A percentile compares a stretch with the other conserved stretches of the same genome.
Evolutionary conservation across 2,888 invertebrate genomes (phyloP).

Genomic region (Macropis europaea): DNA sequence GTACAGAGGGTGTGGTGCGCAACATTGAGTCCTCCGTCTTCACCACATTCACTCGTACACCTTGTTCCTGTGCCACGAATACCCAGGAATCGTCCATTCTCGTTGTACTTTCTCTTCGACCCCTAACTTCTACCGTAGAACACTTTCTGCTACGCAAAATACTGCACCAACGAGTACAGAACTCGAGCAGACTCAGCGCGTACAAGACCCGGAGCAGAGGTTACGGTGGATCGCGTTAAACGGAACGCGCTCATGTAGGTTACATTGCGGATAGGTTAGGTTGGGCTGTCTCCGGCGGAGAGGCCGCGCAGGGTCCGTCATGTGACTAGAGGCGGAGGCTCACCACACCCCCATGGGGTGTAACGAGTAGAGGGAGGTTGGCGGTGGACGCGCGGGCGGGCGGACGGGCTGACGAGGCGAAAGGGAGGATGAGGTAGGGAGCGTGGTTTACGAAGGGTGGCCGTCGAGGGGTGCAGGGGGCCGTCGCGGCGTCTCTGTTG

Average conservation of each 20-base stretch:
- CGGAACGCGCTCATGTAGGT: constrained; percentile 37
- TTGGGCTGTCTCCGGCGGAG: constrained; percentile 48
- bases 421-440: constrained; percentile 34
- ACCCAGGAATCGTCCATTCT: neutral
- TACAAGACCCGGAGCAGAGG: too few species aligned
- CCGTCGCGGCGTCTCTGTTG: constrained; percentile 75
- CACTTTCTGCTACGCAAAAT: too few species aligned
- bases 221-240: constrained; percentile 43
- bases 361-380: constrained; percentile 43
- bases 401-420: constrained; percentile 42
- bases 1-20: constrained; percentile 40
- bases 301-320: constrained; percentile 65
- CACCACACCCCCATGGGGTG: constrained; percentile 68
- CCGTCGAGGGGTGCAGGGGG: constrained; percentile 57
- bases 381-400: constrained; percentile 47
- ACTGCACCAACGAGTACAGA: too few species aligned
- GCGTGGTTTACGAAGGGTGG: constrained; percentile 49
- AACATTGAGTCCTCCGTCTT: constrained; percentile 24
- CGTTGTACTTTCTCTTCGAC: constrained; percentile 8
- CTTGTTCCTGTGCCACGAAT: neutral
- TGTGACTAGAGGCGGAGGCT: constrained; percentile 78
- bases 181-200: too few species aligned
- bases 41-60: neutral
- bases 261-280: constrained; percentile 37
- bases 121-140: too few species aligned